phyloP scores from a whole-genome alignment of 2,113 vertebrate species.

The Mustelus asterias region DNA sequence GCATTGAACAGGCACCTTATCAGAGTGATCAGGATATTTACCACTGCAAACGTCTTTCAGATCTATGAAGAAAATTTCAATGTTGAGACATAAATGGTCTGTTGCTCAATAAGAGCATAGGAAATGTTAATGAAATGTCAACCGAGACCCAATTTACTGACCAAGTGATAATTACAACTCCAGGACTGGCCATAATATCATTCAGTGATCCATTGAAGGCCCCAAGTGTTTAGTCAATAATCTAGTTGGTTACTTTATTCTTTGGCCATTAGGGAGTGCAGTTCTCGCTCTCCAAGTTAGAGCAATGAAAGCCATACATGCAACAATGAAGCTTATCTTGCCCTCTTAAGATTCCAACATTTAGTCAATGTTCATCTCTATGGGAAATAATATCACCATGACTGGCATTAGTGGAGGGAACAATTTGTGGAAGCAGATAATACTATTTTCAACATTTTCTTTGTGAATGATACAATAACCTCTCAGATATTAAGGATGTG shows the following conservation, averaged over 20 bases:
- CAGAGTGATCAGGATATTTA: neutral
- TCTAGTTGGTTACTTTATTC: neutral
- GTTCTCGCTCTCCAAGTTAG: neutral
- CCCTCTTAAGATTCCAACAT: neutral
- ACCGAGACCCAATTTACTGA: too few relatives aligned
- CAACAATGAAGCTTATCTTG: neutral
- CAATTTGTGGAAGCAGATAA: neutral
- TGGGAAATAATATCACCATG: neutral
- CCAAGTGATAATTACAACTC: too few relatives aligned
- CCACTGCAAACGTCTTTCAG: neutral
- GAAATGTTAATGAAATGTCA: neutral
- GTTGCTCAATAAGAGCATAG: neutral
- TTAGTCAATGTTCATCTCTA: neutral
- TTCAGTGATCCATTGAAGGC: neutral
- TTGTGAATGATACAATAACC: neutral
- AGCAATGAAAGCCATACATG: neutral
- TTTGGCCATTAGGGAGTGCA: neutral
- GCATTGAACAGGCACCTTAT: neutral
- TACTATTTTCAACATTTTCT: neutral
- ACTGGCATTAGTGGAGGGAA: neutral
- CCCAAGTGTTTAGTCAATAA: neutral
- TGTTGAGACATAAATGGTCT: neutral
- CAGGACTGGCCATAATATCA: neutral
- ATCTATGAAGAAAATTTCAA: neutral
- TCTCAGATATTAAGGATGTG: neutral